Base-by-base conservation (phyloP, 2,797 vertebrate genomes). In the Babyrousa celebensis region DNA sequence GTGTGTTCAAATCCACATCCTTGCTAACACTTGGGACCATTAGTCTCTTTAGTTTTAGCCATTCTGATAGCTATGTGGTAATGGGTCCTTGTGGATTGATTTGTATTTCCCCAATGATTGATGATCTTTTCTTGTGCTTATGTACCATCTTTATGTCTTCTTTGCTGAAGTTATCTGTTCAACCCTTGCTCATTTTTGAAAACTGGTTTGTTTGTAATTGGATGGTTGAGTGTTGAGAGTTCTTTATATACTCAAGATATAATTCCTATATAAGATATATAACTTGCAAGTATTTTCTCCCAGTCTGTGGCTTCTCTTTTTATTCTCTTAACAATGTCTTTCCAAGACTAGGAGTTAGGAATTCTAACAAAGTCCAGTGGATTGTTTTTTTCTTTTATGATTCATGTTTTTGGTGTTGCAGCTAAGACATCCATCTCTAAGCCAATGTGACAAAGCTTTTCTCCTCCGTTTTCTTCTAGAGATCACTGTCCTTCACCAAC, bases 261-360 rank as follows among this genome's bases (percentile, higher is more conserved):
- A 56, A 0, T 29, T 85, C 29, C 60, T 91, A 77, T 94, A 14
- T 80, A 62, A 86, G 40, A 27, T 52, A 17, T 14, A 32, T 80
- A 12, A 80, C 15, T 93, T 80, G 36, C 27, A 60, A 68, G 29
- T 86, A 58, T 90, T 78, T 95, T 82, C 32, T 85, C 79, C 63
- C 25, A 75, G 7, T 12, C 43, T 43, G 12, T 84, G 67, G n/a
- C n/a, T 95, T 36, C 18, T 89, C 70, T 40, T 90, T 84, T 70
- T 12, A 18, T 90, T 74, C 85, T 83, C 11, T 96, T 54, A 71
- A 60, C 70, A 58, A 7, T 74, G 12, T 79, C 32, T 72, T 77
- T 87, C 60, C 56, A 86, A 88, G 68, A 85, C 27, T 14, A 6
- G 4, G 21, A 16, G 6, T 80, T 92, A 80, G 52, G 36, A 17